Evolutionary conservation across 2,888 invertebrate species (phyloP), one percentile per base, ranked within the genome.

Genomic region (Torymus aiolomorphi): DNA sequence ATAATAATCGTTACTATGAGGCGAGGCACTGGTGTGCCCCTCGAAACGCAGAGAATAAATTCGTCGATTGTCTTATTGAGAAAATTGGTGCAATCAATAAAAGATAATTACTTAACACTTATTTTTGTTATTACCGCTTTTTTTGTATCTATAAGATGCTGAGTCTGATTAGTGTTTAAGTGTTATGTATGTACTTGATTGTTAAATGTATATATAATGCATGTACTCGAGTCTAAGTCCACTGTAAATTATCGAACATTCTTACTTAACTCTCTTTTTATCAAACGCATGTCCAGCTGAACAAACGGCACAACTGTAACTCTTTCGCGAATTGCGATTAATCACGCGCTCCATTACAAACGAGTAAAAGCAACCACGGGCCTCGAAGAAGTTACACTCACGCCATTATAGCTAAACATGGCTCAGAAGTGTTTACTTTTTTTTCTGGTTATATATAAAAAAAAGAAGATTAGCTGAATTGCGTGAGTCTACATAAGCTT

Each of bases 41-140:
- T 62, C 56, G 56, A 73, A 71, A 78, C 67, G 78, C 73, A 73
- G 54, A 72, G 56, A 78, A 69, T 73, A 51, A 66, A 63, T 56
- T 67, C 67, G 61, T 77, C 73, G 78, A 56, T 73, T 66, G 31
- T 73, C 57, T 67, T 73, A 72, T 62, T 78, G 10, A 31, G 31
- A 31, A 31, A 63, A 66, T 51, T 52, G 56, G 18, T 63, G 61
- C 54, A 73, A 67, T 66, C 31, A 31, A 31, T 65, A 66, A 72
- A 69, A 31, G 73, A 73, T 78, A 61, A 73, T 78, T 14, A 67
- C 49, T 71, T 66, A 20, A 65, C 52, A 66, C 42, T 72, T 66
- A 72, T 61, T 78, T 5, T 31, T 31, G 31, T 31, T 24, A 3
- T 24, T 24, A 3, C 3, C 3, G 24, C 5, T 31, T 31, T 31